Base-by-base conservation (phyloP, 2,797 vertebrate genomes). In the Taenioides sp. region DNA sequence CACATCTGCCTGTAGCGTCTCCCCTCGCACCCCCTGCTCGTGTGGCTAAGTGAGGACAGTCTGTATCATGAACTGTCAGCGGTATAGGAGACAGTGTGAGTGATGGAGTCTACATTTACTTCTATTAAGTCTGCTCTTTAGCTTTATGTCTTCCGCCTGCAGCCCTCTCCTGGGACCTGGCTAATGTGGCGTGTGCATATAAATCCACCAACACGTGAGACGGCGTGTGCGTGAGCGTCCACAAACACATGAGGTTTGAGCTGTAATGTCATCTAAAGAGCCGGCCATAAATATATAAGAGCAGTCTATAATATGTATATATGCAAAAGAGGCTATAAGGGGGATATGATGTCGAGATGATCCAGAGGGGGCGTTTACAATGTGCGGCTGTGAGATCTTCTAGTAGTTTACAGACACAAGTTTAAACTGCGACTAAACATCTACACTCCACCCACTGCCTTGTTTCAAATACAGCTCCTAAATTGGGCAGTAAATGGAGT, bases 241-340 rank as follows among this genome's bases (percentile, higher is more conserved):
- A 5, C 22, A 57, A 57, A 22, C 23, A 75, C 7, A 59, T 78
- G 80, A 40, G 73, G 64, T 34, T 58, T 78, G 80, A 40, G 74
- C 64, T 34, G 78, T 87, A 86, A 88, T 87, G 83, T 73, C 81
- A 78, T 84, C 85, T 85, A 90, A 89, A 85, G 88, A 89, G 89
- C 82, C 86, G 34, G 7, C 9, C 34, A 10, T 37, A 37, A 37
- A 37, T 1, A 37, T 10, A 10, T 10, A 10, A 37, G 34, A 37
- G 34, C 54, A 4, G 9, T 3, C n/a, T 23, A 14, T 5, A 5
- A 25, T 9, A 4, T 57, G 54, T 57, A 47, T 47, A 5, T 4
- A 23, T 23, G 22, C 22, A 57, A 23, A 23, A 57, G 54, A 57
- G 12, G 22, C 22, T 5, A 57, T 23, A 12, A 57, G 22, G 54